phyloP scores from a whole-genome alignment of 2,888 invertebrate species.

The Piscicola geometra region DNA sequence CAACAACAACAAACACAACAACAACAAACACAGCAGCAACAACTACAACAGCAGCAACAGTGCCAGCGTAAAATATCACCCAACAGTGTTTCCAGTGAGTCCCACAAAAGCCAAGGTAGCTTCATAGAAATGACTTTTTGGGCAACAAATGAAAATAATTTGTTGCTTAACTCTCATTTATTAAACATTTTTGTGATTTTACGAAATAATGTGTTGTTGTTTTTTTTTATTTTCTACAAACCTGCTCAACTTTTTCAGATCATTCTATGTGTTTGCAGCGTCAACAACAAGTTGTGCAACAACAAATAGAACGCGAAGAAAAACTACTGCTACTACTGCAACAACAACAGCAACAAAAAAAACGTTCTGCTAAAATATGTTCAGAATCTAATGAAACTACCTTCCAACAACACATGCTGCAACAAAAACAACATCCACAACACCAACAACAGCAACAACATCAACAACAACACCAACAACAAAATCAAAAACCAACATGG shows the following conservation, averaged over 20 bases:
- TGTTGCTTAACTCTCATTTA: not conserved
- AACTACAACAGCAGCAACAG: constrained; percentile 7
- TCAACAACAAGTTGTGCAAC: not conserved
- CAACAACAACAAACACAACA: constrained; percentile 3
- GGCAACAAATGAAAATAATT: not conserved
- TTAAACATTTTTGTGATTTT: not conserved
- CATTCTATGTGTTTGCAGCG: not conserved
- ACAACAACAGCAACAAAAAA: constrained; percentile 10
- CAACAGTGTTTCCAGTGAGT: not conserved
- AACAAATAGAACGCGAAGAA: constrained; percentile 17
- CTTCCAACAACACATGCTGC: not conserved
- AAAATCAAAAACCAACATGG: not conserved
- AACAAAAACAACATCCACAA: not conserved
- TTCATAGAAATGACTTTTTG: not conserved
- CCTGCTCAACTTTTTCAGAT: too few species aligned
- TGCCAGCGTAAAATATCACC: not conserved
- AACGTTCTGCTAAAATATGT: not conserved
- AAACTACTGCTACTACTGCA: not conserved
- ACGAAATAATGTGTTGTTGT: too few species aligned
- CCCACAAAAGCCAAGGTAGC: not conserved
- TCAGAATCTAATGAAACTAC: not conserved
- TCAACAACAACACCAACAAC: not conserved
- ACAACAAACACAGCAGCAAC: not conserved
- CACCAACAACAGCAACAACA: constrained; percentile 9
- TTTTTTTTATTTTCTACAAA: too few species aligned